Base-by-base conservation (phyloP, 1,140 invertebrate genomes). In the Atta texana region DNA sequence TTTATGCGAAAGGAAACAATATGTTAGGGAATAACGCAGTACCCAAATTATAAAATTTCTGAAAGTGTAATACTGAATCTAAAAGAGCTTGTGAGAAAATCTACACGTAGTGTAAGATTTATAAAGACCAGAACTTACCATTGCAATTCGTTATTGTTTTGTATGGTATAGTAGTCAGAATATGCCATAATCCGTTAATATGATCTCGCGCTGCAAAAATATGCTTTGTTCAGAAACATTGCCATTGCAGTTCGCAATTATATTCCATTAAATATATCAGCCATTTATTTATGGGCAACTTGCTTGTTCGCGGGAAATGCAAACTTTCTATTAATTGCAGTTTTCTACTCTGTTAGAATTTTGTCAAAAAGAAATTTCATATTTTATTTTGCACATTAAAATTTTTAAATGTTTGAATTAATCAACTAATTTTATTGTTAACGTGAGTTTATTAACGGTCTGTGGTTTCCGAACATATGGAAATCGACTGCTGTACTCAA, bases 141-240 rank as follows among this genome's bases (percentile, higher is more conserved):
- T 93, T 90, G 90, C 92, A 92, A 92, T 93, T 94, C 80, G 93
- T 94, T 95, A 92, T 93, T 94, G 92, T 94, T 94, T 93, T 92
- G 91, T 93, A 89, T 91, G 92, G 92, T 94, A 93, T 93, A 88
- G 93, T 93, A 93, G 94, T 93, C 93, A 92, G 91, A 92, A 92
- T 75, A 86, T 92, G 93, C 93, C 94, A 94, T 95, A 94, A 94
- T 88, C 94, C 94, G 94, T 95, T 95, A 94, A 95, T 95, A 86
- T 55, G 75, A 64, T 53, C 68, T 90, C 24, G 78, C 63, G 55
- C 49, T 24, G 49, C 51, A 89, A 76, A 61, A 49, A 77, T 75
- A 55, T 91, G 88, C 82, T 87, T 84, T 82, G 64, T 85, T 66
- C 66, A 57, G 59, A 78, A 77, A 72, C 66, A 66, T 88, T 85